Conservation (phyloP, 2,113 vertebrate genomes). For the Megaleporinus macrocephalus region DNA sequence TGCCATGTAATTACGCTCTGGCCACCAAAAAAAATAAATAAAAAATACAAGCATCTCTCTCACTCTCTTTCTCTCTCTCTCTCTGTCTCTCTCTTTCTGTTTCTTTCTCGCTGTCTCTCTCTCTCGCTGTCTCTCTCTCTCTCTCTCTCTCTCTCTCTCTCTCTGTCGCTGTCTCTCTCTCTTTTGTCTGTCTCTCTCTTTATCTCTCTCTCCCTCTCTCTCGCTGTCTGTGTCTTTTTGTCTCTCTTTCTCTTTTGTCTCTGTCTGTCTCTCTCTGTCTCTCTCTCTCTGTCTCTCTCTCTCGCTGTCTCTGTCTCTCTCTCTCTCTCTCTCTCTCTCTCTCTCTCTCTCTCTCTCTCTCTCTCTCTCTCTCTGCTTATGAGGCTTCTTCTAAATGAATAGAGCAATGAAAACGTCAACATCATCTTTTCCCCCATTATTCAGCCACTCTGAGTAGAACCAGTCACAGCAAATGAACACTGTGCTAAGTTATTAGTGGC, state of each 20-base stretch:
- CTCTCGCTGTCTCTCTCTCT: too few species aligned
- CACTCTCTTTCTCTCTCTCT: not conserved
- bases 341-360: too few species aligned
- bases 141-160: not conserved
- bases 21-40: constrained; percentile 34
- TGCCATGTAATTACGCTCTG: constrained; percentile 60
- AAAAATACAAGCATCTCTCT: constrained; percentile 12
- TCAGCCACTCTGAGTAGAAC: not conserved
- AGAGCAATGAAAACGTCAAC: constrained; percentile 7
- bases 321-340: not conserved
- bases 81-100: not conserved
- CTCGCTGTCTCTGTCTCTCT: not conserved
- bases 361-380: too few species aligned
- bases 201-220: not conserved
- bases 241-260: too few species aligned
- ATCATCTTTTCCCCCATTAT: not conserved
- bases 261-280: not conserved
- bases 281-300: not conserved
- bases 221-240: not conserved
- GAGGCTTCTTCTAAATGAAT: constrained; percentile 6
- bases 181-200: not conserved
- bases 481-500: not conserved
- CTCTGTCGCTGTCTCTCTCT: too few species aligned
- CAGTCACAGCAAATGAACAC: not conserved
- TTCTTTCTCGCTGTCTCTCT: not conserved